Percentiles rank a stretch among this genome's conserved stretches.
Evolutionary conservation across 2,113 vertebrate genomes (phyloP).

Genomic region (Gallinago jamesoni): DNA sequence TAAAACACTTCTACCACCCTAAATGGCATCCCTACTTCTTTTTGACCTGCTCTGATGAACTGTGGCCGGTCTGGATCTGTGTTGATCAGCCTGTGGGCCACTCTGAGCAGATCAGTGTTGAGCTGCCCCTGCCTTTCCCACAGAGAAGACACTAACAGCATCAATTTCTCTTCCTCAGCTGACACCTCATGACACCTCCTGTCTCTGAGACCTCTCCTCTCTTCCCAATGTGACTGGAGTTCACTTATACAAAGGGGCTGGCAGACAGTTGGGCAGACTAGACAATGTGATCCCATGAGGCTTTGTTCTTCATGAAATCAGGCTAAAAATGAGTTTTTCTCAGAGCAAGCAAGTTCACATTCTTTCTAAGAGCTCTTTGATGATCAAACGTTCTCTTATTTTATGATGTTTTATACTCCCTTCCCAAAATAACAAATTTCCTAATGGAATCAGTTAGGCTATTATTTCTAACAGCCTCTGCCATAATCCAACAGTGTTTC

Average conservation of each 20-base stretch:
- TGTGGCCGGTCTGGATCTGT: background rate
- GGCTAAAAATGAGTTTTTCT: conserved; percentile 30
- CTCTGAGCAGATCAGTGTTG: background rate
- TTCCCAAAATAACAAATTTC: conserved; percentile 30
- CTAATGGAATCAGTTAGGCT: background rate
- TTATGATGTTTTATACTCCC: background rate
- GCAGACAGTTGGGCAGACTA: background rate
- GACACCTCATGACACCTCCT: background rate
- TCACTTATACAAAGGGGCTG: background rate
- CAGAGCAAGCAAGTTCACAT: conserved; percentile 19
- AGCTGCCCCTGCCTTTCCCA: background rate
- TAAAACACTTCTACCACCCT: background rate
- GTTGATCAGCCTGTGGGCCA: rapidly evolving
- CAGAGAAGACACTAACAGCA: background rate
- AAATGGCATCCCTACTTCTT: background rate
- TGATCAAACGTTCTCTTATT: conserved; percentile 42
- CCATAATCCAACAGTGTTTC: background rate
- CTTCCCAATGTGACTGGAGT: background rate
- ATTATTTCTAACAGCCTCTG: background rate
- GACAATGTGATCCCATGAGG: background rate
- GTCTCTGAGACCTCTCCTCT: background rate
- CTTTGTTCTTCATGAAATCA: conserved; percentile 8
- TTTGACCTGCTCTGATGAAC: background rate
- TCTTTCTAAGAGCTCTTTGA: conserved; percentile 34
- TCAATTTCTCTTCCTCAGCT: background rate